A percentile compares a stretch with the other conserved stretches of the same genome.
These are phyloP conservation scores for Gastrophryne carolinensis DNA, from an alignment of 2,797 vertebrate genomes.

Conservation along the genomic window DNA sequence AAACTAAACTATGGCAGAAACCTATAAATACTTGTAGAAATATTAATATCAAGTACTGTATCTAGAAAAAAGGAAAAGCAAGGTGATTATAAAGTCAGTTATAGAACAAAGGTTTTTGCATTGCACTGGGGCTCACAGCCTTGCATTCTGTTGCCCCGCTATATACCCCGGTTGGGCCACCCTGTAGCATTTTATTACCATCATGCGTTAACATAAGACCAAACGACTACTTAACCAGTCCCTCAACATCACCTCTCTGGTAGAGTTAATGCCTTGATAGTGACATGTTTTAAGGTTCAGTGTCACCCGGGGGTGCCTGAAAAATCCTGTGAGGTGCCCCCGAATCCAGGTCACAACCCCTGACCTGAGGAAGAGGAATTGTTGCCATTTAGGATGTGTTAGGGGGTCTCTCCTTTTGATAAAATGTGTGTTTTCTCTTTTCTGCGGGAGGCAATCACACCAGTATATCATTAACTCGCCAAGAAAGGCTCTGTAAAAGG, in stretches of 20 bases:
- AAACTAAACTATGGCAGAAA: too few species aligned
- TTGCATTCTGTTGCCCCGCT: too few species aligned
- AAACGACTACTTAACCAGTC: background rate
- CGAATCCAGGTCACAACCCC: conserved; percentile 85
- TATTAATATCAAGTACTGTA: too few species aligned
- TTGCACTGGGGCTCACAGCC: too few species aligned
- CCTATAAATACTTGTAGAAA: too few species aligned
- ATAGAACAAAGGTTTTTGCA: too few species aligned
- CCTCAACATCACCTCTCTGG: background rate
- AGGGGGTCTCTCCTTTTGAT: conserved; percentile 82
- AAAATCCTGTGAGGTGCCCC: conserved; percentile 70
- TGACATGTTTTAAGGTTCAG: conserved; percentile 7
- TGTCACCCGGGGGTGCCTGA: conserved; percentile 64
- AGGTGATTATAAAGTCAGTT: too few species aligned
- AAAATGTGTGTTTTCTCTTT: conserved; percentile 83
- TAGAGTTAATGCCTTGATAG: background rate
- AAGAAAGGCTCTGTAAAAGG: conserved; percentile 86
- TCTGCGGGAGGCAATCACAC: conserved; percentile 80
- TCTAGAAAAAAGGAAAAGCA: too few species aligned
- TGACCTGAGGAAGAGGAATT: conserved; percentile 90
- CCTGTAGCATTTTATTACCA: too few species aligned
- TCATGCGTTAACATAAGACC: too few species aligned
- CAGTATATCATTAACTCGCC: conserved; percentile 96
- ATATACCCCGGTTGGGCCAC: too few species aligned
- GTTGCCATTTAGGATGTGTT: conserved; percentile 89